These are phyloP conservation scores for Congeria kusceri DNA, from an alignment of 2,888 invertebrate species.

Conservation along the genomic window DNA sequence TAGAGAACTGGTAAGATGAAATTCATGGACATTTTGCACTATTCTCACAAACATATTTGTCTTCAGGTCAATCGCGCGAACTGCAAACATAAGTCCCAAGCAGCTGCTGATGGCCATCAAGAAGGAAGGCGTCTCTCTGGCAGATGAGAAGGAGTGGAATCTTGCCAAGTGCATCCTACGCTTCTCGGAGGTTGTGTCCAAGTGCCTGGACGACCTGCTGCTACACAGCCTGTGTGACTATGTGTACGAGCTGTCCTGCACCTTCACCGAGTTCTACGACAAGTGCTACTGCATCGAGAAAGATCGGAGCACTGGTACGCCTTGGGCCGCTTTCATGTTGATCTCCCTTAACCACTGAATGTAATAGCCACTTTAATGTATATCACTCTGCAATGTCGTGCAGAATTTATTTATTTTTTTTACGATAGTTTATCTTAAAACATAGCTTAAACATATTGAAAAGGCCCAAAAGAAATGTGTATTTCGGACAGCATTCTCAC, in stretches of 20 bases:
- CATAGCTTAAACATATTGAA: too few relatives aligned
- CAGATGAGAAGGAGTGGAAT: constrained; percentile 97
- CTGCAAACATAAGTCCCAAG: constrained; percentile 83
- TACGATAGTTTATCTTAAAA: too few relatives aligned
- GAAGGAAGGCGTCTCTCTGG: constrained; percentile 90
- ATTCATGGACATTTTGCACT: too few relatives aligned
- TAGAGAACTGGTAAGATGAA: too few relatives aligned
- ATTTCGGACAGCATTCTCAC: too few relatives aligned
- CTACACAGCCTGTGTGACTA: constrained; percentile 97
- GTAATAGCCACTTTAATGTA: too few relatives aligned
- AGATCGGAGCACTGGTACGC: constrained; percentile 88
- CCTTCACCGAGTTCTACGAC: constrained; percentile 99
- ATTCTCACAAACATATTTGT: neutral
- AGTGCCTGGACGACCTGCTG: constrained; percentile 92
- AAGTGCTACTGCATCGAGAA: constrained; percentile 98
- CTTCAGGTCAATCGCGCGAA: constrained; percentile 86
- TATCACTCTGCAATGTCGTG: too few relatives aligned
- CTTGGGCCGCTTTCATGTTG: too few relatives aligned
- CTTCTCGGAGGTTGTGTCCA: constrained; percentile 94
- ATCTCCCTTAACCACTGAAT: too few relatives aligned
- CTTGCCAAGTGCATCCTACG: constrained; percentile 91
- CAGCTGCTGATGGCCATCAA: constrained; percentile 89
- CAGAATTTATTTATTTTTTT: too few relatives aligned
- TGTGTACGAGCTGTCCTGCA: constrained; percentile 96
- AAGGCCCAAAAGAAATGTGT: too few relatives aligned